These are phyloP conservation scores for Tolmerus cingulatus DNA, from an alignment of 2,888 invertebrate species.

Conservation along the genomic window DNA sequence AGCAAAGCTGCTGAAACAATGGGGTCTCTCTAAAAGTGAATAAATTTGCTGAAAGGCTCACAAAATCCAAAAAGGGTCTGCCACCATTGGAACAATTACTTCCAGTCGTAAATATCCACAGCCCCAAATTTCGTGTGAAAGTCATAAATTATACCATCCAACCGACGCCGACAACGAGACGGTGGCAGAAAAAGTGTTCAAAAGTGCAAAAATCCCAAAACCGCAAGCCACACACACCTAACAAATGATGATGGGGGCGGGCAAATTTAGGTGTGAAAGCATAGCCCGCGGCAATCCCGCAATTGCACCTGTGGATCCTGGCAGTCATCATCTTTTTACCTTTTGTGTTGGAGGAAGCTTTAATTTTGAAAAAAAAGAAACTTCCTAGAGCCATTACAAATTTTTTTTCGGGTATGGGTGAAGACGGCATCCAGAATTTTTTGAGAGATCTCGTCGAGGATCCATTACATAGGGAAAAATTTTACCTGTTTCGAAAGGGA, in stretches of 20 bases:
- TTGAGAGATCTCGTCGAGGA: background rate
- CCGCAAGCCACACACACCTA: background rate
- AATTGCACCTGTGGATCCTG: background rate
- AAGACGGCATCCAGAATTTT: background rate
- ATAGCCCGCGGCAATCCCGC: background rate
- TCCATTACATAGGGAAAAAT: background rate
- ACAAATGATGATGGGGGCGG: background rate
- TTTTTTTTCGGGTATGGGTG: background rate
- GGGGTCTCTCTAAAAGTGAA: background rate
- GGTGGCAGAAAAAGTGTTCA: background rate
- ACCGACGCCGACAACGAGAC: background rate
- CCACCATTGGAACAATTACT: background rate
- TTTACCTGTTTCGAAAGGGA: background rate
- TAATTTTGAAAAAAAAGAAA: background rate
- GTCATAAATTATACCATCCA: background rate
- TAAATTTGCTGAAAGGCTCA: background rate
- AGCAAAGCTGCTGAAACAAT: background rate
- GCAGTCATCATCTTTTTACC: background rate
- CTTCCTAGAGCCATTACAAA: background rate
- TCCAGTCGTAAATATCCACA: background rate
- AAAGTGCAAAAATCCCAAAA: background rate
- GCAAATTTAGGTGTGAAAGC: background rate
- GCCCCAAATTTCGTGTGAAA: background rate
- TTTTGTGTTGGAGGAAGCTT: background rate
- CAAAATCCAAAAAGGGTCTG: background rate